Percentiles rank a stretch among this genome's conserved stretches.
phyloP scores from a whole-genome alignment of 2,888 invertebrate species.

The Elaeidobius kamerunicus region DNA sequence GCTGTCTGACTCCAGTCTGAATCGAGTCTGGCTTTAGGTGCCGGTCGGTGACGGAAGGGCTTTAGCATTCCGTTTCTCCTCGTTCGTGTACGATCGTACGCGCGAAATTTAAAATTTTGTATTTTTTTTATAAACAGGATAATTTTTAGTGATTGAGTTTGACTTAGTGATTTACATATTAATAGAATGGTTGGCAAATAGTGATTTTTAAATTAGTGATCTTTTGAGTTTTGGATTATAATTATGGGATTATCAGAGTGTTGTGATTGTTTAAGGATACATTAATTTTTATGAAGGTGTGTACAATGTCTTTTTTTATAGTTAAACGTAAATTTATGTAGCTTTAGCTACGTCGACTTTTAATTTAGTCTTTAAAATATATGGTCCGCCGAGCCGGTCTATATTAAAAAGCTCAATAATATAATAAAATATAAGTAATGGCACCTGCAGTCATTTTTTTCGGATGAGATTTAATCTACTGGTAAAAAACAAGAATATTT shows the following conservation, averaged over 20 bases:
- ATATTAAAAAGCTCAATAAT: no score
- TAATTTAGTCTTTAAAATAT: no score
- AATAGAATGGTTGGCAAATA: neutral
- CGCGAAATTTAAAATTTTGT: conserved; percentile 16
- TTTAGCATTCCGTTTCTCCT: conserved; percentile 7
- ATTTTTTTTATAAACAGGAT: no score
- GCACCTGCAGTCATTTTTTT: no score
- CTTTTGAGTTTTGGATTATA: neutral
- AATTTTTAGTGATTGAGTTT: conserved; percentile 4
- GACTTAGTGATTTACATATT: conserved; percentile 3
- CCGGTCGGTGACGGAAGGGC: conserved; percentile 15
- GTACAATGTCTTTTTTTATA: neutral
- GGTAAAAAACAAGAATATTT: no score
- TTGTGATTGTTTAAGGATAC: conserved; percentile 8
- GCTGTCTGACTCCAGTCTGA: conserved; percentile 36
- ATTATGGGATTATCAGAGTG: conserved; percentile 1
- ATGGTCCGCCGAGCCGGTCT: no score
- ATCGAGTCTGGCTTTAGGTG: conserved; percentile 38
- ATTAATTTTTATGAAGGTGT: conserved; percentile 12
- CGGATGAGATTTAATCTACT: no score
- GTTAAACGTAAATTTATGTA: neutral
- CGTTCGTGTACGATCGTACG: conserved; percentile 20
- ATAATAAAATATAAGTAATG: no score
- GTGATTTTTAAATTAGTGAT: conserved; percentile 6
- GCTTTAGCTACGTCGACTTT: neutral